Evolutionary conservation across 1,140 invertebrate genomes (phyloP), one percentile per base, ranked within the genome.

Genomic region (Oryzaephilus surinamensis): DNA sequence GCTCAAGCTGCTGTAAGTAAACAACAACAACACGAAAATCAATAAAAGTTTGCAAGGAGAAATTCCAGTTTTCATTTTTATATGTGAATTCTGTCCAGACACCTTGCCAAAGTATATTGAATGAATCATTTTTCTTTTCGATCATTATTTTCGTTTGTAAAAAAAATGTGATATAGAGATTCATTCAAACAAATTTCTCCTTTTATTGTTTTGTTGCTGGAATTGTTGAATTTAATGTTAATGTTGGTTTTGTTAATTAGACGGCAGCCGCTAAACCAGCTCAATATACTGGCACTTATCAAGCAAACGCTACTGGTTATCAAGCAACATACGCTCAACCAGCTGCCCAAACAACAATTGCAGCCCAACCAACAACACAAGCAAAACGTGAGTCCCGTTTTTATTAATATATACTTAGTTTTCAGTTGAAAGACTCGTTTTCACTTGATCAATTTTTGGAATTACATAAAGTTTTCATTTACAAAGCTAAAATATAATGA

Each of bases 221-320:
- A n/a, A n/a, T n/a, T n/a, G n/a, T 20, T n/a, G 14, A 34, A 34
- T 11, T 21, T 34, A 12, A 31, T 23, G 6, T 23, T 23, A 23
- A 23, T 20, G 19, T 5, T 20, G 19, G 8, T 41, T 30, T 18
- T 45, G 38, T 27, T 45, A 20, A n/a, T n/a, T 46, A 61, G 54
- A 56, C 58, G 28, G 53, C 52, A 43, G 57, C 55, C 12, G 57
- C 61, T 16, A 64, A 64, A 43, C 62, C 56, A 20, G 55, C 60
- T 19, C 63, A 65, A 40, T 65, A 65, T 44, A 58, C 53, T 7
- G 58, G 56, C 8, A 57, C 61, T 14, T 65, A 66, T 50, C 58
- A 62, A 40, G 52, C 58, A 4, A 61, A 57, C 38, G 53, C 58
- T 13, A 55, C 61, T 29, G 62, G 55, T 11, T 64, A 64, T 46